Evolutionary conservation across 2,113 vertebrate species (phyloP).

Genomic region (Melanerpes aurifrons): DNA sequence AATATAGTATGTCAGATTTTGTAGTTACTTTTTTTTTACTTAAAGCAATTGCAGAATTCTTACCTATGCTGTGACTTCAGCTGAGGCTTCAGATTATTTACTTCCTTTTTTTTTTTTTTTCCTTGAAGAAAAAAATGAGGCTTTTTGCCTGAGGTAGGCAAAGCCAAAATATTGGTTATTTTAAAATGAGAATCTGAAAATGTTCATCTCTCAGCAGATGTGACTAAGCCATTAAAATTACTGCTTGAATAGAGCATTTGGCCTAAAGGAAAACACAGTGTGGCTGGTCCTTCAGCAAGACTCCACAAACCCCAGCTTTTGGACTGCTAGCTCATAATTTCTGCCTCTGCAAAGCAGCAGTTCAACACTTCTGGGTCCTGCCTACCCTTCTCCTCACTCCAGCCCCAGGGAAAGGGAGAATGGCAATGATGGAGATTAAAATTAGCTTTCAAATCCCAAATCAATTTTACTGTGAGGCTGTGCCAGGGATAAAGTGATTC

Average conservation of each 20-base stretch:
- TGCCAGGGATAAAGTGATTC: fast-evolving
- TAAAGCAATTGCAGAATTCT: background rate
- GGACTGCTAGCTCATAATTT: background rate
- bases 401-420: background rate
- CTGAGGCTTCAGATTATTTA: fast-evolving
- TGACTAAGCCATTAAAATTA: background rate
- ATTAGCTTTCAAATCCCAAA: background rate
- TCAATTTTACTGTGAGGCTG: background rate
- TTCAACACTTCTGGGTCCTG: background rate
- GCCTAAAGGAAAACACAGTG: background rate
- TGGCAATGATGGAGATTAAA: background rate
- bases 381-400: background rate
- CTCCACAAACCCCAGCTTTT: background rate
- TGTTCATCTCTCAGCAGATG: background rate
- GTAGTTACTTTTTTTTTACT: background rate
- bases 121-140: background rate
- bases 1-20: background rate
- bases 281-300: background rate
- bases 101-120: background rate
- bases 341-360: background rate
- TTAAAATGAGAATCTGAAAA: background rate
- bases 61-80: background rate
- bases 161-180: background rate
- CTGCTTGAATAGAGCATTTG: background rate
- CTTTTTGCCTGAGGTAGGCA: background rate